Evolutionary conservation across 2,797 vertebrate species (phyloP).

Genomic region (Petrocephalus schoutedeni): DNA sequence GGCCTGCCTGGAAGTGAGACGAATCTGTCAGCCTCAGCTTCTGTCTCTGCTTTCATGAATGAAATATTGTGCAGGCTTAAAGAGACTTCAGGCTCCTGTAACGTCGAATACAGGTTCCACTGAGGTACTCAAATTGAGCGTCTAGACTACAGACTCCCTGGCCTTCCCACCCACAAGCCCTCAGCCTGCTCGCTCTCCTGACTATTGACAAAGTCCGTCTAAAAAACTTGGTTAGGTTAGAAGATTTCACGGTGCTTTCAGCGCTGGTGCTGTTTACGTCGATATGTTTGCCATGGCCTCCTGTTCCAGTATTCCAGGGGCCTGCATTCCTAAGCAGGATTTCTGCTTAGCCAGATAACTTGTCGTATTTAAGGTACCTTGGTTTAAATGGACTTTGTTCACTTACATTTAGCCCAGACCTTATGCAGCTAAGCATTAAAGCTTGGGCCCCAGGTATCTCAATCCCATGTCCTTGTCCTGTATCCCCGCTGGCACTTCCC

Average conservation of each 20-base stretch:
- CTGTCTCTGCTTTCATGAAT: constrained; percentile 41
- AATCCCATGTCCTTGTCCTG: not conserved
- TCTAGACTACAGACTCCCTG: constrained; percentile 54
- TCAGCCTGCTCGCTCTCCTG: not conserved
- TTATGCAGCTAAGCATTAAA: not conserved
- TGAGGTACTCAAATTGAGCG: constrained; percentile 42
- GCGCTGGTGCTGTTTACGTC: not conserved
- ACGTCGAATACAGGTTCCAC: not conserved
- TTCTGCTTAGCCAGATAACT: not conserved
- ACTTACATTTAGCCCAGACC: not conserved
- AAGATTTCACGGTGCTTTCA: not conserved
- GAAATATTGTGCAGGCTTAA: constrained; percentile 36
- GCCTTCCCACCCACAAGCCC: constrained; percentile 27
- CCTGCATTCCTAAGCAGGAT: not conserved
- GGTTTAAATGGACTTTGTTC: not conserved
- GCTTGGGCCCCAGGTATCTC: not conserved
- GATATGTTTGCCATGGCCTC: not conserved
- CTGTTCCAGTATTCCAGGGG: not conserved
- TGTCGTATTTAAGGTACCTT: not conserved
- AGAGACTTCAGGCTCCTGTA: not conserved
- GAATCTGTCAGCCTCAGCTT: constrained; percentile 42
- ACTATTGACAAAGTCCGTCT: not conserved
- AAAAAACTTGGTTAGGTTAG: not conserved
- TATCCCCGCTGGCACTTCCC: not conserved
- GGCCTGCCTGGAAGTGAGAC: constrained; percentile 33